phyloP scores from a whole-genome alignment of 1,140 invertebrate genomes.

The Drosophila chauvacae region DNA sequence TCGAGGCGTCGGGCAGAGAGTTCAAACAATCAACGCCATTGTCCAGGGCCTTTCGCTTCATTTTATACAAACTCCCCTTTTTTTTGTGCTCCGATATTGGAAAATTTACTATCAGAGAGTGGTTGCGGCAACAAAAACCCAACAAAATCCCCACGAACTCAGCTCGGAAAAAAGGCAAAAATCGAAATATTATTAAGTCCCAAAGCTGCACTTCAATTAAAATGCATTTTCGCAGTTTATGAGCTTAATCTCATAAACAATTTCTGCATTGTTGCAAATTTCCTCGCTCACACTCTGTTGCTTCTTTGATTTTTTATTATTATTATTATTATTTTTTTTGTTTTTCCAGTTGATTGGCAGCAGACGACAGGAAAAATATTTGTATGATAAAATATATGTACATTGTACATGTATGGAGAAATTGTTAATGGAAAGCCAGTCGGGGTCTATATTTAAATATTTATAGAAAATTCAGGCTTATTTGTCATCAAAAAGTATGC shows the following conservation, averaged over 20 bases:
- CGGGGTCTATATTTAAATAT: not conserved
- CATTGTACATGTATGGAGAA: not conserved
- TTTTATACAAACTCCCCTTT: constrained; percentile 43
- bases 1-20: constrained; percentile 48
- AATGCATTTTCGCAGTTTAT: constrained; percentile 83
- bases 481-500: no score
- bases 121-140: constrained; percentile 36
- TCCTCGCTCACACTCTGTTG: constrained; percentile 15
- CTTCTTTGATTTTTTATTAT: not conserved
- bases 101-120: constrained; percentile 72
- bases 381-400: constrained; percentile 14
- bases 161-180: constrained; percentile 25
- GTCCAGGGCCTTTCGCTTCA: constrained; percentile 52
- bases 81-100: constrained; percentile 63
- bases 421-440: not conserved
- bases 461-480: not conserved
- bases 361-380: constrained; percentile 52
- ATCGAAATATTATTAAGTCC: constrained; percentile 73
- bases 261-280: constrained; percentile 73
- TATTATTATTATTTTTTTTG: not conserved
- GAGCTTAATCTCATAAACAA: constrained; percentile 83
- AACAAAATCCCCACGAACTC: constrained; percentile 14
- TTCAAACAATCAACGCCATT: constrained; percentile 81
- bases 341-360: constrained; percentile 52
- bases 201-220: constrained; percentile 84